A percentile compares a stretch with the other conserved stretches of the same genome.
These are phyloP conservation scores for Pocillopora grandis DNA, from an alignment of 92 coral and sea anemone species.

Conservation along the genomic window DNA sequence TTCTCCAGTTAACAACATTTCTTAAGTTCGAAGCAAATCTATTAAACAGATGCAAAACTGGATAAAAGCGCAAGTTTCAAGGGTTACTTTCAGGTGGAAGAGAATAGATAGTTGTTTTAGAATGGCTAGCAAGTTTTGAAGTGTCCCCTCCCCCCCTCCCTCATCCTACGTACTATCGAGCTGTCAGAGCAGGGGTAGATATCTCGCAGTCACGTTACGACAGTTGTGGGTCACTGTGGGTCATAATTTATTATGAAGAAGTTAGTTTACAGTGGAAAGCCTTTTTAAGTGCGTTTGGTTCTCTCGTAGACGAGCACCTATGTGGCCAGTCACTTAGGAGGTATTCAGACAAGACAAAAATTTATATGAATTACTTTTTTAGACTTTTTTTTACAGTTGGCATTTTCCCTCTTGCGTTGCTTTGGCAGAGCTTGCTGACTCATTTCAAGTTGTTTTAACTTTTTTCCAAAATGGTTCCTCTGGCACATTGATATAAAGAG, in stretches of 20 bases:
- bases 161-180: background rate
- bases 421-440: too few species aligned
- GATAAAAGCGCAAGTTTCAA: background rate
- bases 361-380: background rate
- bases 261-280: background rate
- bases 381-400: too few species aligned
- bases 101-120: too few species aligned
- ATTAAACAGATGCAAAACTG: background rate
- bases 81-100: background rate
- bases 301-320: slow-evolving; percentile 66
- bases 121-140: too few species aligned
- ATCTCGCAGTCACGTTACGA: background rate
- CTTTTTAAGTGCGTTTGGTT: background rate
- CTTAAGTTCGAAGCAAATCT: background rate
- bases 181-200: too few species aligned
- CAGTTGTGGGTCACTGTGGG: background rate
- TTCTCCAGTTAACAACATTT: background rate
- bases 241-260: background rate
- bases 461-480: too few species aligned
- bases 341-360: slow-evolving; percentile 10
- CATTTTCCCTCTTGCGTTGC: too few species aligned
- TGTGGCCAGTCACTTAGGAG: slow-evolving; percentile 63
- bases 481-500: too few species aligned
- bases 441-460: too few species aligned
- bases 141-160: background rate